A percentile compares a stretch with the other conserved stretches of the same genome.
Conservation (phyloP, 1,140 invertebrate species). For the Ditylenchus dipsaci region DNA sequence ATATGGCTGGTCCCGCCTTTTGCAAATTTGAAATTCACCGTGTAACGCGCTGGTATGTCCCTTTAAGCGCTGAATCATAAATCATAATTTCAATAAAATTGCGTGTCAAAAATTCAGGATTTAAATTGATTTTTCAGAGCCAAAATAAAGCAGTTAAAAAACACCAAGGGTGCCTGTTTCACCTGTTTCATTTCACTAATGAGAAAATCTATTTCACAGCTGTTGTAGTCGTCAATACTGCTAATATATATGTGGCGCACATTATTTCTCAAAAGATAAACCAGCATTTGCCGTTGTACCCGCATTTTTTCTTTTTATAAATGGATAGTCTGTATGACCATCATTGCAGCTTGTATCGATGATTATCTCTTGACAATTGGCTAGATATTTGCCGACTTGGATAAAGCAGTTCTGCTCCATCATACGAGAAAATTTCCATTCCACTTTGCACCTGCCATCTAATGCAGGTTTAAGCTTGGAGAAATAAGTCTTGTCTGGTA, state of each 20-base stretch:
- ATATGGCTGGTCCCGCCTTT: too few species aligned
- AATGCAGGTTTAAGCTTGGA: not conserved
- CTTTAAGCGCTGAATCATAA: too few species aligned
- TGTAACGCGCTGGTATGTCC: too few species aligned
- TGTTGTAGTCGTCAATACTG: not conserved
- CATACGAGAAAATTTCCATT: not conserved
- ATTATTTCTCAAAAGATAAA: not conserved
- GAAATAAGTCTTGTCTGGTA: not conserved
- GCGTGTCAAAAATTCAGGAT: too few species aligned
- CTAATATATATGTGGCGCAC: not conserved
- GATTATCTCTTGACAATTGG: not conserved
- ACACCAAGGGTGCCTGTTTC: too few species aligned
- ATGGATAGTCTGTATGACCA: too few species aligned
- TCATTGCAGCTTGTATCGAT: too few species aligned
- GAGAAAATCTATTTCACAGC: not conserved
- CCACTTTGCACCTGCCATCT: not conserved
- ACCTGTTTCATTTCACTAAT: not conserved
- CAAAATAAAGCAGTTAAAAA: too few species aligned
- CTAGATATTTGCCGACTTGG: not conserved
- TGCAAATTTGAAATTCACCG: too few species aligned
- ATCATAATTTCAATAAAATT: too few species aligned
- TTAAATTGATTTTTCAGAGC: too few species aligned
- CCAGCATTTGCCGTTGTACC: not conserved
- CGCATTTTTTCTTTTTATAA: too few species aligned
- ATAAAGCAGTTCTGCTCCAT: not conserved